Conservation (phyloP, 2,888 invertebrate genomes). For the Euproctis similis region DNA sequence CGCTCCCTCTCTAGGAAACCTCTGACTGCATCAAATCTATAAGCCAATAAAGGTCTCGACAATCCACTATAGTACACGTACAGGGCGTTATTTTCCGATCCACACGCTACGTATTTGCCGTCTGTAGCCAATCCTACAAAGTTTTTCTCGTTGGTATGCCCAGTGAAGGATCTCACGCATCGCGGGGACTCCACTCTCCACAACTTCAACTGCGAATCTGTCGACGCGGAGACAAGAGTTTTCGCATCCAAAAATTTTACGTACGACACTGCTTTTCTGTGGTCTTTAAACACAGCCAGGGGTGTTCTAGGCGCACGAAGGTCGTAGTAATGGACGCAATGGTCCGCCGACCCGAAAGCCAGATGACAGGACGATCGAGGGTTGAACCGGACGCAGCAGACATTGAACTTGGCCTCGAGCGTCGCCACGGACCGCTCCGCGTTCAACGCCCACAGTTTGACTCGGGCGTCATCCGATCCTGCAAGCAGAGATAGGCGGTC, state of each 20-base stretch:
- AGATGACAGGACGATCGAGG: conserved; percentile 86
- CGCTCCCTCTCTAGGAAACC: conserved; percentile 86
- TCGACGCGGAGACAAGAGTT: conserved; percentile 93
- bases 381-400: conserved; percentile 90
- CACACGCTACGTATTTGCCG: conserved; percentile 92
- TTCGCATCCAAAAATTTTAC: conserved; percentile 83
- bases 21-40: conserved; percentile 89
- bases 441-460: conserved; percentile 94
- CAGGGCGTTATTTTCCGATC: conserved; percentile 94
- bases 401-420: conserved; percentile 94
- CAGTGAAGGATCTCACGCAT: conserved; percentile 89
- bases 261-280: conserved; percentile 95
- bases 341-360: conserved; percentile 97
- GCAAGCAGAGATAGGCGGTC: too few relatives aligned
- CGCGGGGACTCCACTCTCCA: conserved; percentile 90
- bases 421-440: conserved; percentile 87
- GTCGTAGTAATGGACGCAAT: conserved; percentile 97
- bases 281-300: conserved; percentile 89
- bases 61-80: conserved; percentile 94
- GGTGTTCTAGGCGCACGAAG: conserved; percentile 88
- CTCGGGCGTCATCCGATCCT: conserved; percentile 89
- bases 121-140: conserved; percentile 96
- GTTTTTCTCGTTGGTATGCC: conserved; percentile 96
- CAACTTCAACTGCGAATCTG: conserved; percentile 90
- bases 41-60: conserved; percentile 88